phyloP scores from a whole-genome alignment of 2,113 vertebrate genomes.

The Cyanoderma ruficeps region DNA sequence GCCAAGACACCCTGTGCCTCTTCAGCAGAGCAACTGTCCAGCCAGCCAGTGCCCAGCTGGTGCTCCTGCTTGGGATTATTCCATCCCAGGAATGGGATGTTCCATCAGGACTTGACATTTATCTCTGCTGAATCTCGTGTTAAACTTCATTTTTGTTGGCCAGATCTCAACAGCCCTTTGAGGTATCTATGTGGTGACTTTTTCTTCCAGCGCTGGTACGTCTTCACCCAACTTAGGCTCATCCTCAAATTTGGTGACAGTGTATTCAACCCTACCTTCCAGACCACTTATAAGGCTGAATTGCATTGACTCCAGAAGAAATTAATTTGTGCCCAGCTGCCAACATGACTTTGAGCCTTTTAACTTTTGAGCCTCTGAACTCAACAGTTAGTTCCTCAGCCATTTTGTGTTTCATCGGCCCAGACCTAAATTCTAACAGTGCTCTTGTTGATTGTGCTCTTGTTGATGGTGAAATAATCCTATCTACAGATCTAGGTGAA shows the following conservation, averaged over 20 bases:
- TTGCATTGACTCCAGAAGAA: not conserved
- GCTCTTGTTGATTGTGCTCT: not conserved
- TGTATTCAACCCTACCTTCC: not conserved
- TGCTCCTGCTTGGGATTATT: not conserved
- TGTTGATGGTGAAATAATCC: not conserved
- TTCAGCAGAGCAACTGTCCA: not conserved
- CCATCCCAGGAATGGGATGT: too few species aligned
- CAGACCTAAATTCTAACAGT: not conserved
- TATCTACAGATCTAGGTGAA: not conserved
- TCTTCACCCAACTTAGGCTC: not conserved
- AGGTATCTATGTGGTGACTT: not conserved
- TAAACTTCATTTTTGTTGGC: constrained; percentile 16
- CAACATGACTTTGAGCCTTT: not conserved
- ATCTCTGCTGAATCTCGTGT: not conserved
- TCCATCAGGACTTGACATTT: not conserved
- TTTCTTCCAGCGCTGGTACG: not conserved
- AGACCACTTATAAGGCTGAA: not conserved
- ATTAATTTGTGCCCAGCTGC: not conserved
- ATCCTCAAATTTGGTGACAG: not conserved
- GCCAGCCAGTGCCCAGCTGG: not conserved
- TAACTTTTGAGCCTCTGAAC: not conserved
- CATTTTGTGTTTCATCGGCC: not conserved
- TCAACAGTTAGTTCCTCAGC: not conserved
- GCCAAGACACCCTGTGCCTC: constrained; percentile 3
- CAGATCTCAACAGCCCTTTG: not conserved